Percentiles rank a stretch among this genome's conserved stretches.
phyloP scores from a whole-genome alignment of 2,888 invertebrate species.

The Anagyrus pseudococci region DNA sequence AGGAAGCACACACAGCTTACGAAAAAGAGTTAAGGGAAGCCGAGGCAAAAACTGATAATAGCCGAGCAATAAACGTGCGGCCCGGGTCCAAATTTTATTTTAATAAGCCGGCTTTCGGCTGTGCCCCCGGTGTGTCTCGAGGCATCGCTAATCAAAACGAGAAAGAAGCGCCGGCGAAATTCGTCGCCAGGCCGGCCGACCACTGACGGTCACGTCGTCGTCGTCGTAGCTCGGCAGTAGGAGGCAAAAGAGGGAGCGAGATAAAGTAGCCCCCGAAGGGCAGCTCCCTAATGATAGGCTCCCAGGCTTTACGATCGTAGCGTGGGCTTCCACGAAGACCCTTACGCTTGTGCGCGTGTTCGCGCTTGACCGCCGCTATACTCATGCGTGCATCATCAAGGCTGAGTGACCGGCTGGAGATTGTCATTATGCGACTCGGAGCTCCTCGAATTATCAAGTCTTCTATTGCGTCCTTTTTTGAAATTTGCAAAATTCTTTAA shows the following conservation, averaged over 20 bases:
- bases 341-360: no score
- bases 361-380: no score
- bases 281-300: slow-evolving; percentile 46
- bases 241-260: no score
- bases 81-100: slow-evolving; percentile 28
- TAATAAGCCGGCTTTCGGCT: slow-evolving; percentile 17
- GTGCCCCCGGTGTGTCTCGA: background rate
- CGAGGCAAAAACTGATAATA: slow-evolving; percentile 27
- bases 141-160: slow-evolving; percentile 35
- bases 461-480: no score
- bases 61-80: slow-evolving; percentile 27
- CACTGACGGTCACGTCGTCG: no score
- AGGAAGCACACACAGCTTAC: no score
- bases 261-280: no score
- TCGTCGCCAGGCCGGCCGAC: slow-evolving; percentile 12
- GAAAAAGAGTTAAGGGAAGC: slow-evolving; percentile 1
- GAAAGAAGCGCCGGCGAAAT: slow-evolving; percentile 13
- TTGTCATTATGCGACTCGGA: no score
- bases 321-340: slow-evolving; percentile 48
- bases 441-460: no score
- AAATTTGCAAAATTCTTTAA: no score
- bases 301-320: slow-evolving; percentile 45
- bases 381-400: no score
- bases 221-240: background rate
- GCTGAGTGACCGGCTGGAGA: no score